phyloP scores from a whole-genome alignment of 2,888 invertebrate species.

The Andrena praecox region DNA sequence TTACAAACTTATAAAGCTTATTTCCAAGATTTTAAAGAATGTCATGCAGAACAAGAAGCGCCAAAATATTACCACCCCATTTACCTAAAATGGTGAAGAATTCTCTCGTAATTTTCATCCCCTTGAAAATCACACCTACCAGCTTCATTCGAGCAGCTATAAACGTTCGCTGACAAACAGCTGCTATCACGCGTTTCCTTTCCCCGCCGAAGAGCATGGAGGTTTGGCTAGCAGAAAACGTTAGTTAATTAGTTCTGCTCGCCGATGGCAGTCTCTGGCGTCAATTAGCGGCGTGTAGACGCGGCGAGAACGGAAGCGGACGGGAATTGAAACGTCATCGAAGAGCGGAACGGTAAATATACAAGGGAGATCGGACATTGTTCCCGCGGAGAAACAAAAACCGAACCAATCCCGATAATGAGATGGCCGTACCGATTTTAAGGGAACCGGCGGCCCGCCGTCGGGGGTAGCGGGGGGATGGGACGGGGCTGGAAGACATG shows the following conservation, averaged over 20 bases:
- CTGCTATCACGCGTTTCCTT: constrained; percentile 33
- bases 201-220: constrained; percentile 4
- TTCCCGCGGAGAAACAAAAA: constrained; percentile 42
- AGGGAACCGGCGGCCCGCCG: constrained; percentile 59
- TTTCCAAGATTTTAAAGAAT: background rate
- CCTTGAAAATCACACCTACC: background rate
- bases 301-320: background rate
- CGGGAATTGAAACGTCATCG: constrained; percentile 58
- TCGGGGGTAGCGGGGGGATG: constrained; percentile 38
- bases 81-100: background rate
- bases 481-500: constrained; percentile 47
- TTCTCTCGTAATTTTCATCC: background rate
- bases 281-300: constrained; percentile 40
- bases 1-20: background rate
- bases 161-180: background rate
- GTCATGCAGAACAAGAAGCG: no score
- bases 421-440: constrained; percentile 75
- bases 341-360: constrained; percentile 29
- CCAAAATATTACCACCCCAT: background rate
- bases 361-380: constrained; percentile 39
- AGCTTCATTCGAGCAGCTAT: constrained; percentile 4
- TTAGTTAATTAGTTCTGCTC: constrained; percentile 52
- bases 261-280: constrained; percentile 19
- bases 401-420: constrained; percentile 76
- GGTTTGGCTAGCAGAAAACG: constrained; percentile 39